phyloP scores from a whole-genome alignment of 2,113 vertebrate genomes.

The Felis chaus region DNA sequence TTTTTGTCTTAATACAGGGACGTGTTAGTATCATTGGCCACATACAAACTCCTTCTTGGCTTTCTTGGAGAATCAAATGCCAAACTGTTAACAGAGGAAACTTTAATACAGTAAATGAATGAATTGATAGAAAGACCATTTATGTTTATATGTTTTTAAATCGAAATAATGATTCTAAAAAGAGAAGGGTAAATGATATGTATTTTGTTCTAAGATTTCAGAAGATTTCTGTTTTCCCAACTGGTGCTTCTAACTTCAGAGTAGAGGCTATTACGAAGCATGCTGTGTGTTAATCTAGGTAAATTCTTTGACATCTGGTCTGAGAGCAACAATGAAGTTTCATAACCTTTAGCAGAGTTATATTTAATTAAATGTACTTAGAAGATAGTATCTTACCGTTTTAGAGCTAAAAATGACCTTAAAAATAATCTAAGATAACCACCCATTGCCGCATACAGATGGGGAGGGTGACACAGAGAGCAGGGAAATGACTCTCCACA shows the following conservation, averaged over 20 bases:
- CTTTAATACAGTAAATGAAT: not conserved
- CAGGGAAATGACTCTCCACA: not conserved
- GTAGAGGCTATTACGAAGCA: not conserved
- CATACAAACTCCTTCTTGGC: not conserved
- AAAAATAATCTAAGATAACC: not conserved
- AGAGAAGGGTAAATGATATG: not conserved
- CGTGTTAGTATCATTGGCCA: not conserved
- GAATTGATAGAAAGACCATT: not conserved
- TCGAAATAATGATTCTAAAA: constrained; percentile 11
- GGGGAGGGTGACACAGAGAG: not conserved
- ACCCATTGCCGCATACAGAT: too few species aligned
- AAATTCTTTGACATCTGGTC: constrained; percentile 6
- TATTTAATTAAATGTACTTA: constrained; percentile 6
- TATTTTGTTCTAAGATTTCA: not conserved
- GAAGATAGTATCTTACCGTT: not conserved
- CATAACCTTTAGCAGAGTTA: not conserved
- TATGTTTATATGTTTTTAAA: not conserved
- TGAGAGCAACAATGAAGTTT: constrained; percentile 22
- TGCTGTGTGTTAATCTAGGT: not conserved
- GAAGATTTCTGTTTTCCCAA: not conserved
- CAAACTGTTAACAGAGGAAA: not conserved
- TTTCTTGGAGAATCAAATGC: not conserved
- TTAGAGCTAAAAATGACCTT: not conserved
- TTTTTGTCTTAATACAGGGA: not conserved
- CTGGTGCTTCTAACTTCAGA: not conserved